Evolutionary conservation across 92 coral and sea anemone species (phyloP), one percentile per base, ranked within the genome.

Genomic region (Palythoa grandis): DNA sequence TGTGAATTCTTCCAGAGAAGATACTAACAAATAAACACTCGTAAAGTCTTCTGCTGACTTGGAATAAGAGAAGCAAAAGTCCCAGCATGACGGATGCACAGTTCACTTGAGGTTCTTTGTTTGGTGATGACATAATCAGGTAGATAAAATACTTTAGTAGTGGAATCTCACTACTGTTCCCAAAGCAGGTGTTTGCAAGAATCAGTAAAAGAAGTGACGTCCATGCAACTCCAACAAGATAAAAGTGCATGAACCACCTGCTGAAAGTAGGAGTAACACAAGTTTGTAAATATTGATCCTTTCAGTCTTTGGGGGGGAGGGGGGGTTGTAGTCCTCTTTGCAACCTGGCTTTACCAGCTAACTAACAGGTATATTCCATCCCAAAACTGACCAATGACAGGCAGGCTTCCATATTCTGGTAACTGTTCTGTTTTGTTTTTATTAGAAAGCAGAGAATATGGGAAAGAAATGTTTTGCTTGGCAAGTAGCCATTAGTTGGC

Each of bases 181-280:
- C 82, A 74, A 72, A 53, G 82, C 85, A 88, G 82, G 87, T 82
- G 70, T 93, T 93, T 40, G 72, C 47, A 47, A 93, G 80, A 23
- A 84, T 60, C 75, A 89, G 63, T 85, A 80, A 54, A 23, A 93
- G 83, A 82, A 70, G 79, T 35, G 83, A 89, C 40, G 91, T 83
- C 89, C 92, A 72, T 22, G 80, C 77, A 73, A 90, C 85, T 86
- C 96, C 96, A 79, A 83, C 86, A 57, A 88, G 82, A 70, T 97
- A 97, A 77, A 97, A 97, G 82, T 97, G 99, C 72, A 92, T 91
- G 80, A 97, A 97, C 95, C 92, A 97, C 23, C 99, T 97, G 92
- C 76, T 86, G 88, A 76, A 70, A 48, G 69, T 14, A 48, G 19
- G 40, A 8, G 71, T 9, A 23, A n/a, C 19, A 43, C 43, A 56